phyloP scores from a whole-genome alignment of 2,888 invertebrate species.

The Eilema depressum region DNA sequence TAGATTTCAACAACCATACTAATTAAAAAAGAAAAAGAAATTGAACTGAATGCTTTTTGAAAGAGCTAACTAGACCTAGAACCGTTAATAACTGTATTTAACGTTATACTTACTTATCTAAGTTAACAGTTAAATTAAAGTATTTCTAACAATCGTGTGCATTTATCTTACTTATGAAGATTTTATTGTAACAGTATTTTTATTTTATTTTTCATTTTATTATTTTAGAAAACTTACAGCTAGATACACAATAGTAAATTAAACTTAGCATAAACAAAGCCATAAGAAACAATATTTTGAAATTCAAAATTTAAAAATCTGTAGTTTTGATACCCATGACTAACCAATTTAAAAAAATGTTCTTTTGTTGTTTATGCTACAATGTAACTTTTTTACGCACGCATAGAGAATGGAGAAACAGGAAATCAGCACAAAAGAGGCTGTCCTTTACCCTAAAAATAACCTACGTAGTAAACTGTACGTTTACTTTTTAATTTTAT shows the following conservation, averaged over 20 bases:
- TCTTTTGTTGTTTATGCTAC: background rate
- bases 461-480: constrained; percentile 28
- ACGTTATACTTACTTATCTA: background rate
- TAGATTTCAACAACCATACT: constrained; percentile 25
- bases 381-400: background rate
- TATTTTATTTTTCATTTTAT: too few relatives aligned
- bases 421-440: constrained; percentile 30
- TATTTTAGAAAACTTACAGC: too few relatives aligned
- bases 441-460: constrained; percentile 3
- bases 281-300: too few relatives aligned
- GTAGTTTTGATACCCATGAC: background rate
- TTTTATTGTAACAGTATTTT: background rate
- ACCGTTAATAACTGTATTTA: background rate
- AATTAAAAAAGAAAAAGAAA: background rate
- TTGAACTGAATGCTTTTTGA: background rate
- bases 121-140: background rate
- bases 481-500: constrained; percentile 35
- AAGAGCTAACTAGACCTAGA: constrained; percentile 4
- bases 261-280: too few relatives aligned
- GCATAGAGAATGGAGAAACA: constrained; percentile 7
- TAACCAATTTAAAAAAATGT: background rate
- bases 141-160: background rate
- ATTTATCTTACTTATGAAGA: background rate
- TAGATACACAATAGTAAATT: too few relatives aligned
- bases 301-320: background rate